Evolutionary conservation across 1,140 invertebrate species (phyloP), one percentile per base, ranked within the genome.

Genomic region (Tetraneura akinire): DNA sequence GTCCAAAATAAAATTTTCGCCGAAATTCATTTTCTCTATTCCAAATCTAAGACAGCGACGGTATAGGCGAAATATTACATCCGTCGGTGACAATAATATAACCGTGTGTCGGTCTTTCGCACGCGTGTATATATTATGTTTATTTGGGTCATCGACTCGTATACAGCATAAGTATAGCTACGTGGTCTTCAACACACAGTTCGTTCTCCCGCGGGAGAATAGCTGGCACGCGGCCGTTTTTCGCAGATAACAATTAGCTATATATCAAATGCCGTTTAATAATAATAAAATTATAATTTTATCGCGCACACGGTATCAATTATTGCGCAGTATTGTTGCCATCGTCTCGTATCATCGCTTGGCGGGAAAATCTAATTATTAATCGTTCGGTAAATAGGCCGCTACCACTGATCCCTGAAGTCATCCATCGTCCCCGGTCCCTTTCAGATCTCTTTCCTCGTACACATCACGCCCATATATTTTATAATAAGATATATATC

Each of bases 111-210:
- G 11, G 37, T 45, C 64, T n/a, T n/a, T 10, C 21, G 68, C 18
- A 8, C 32, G 32, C 32, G 32, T 37, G 32, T 37, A 37, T 37
- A 37, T 37, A n/a, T 37, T 4, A 16, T 78, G 74, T 78, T 78
- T 78, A 78, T 78, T 78, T 78, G 74, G 74, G 74, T 78, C 74
- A 78, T 78, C 74, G 74, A 62, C 45, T 29, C 68, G 23, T 9
- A 23, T 37, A 37, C 16, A 16, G 42, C 66, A 37, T 37, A 4
- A 37, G 3, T 37, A 37, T 45, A 21, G 21, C 6, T 21, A 6
- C 45, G 68, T 51, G n/a, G 37, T 26, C 21, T n/a, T 14, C 13
- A 16, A 4, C 37, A n/a, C 11, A n/a, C 29, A n/a, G 18, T 37
- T 37, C 71, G 29, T 47, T 42, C 18, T 57, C 71, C 23, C 16